phyloP scores from a whole-genome alignment of 2,888 invertebrate genomes.

The Drosophila pseudotakahashii region DNA sequence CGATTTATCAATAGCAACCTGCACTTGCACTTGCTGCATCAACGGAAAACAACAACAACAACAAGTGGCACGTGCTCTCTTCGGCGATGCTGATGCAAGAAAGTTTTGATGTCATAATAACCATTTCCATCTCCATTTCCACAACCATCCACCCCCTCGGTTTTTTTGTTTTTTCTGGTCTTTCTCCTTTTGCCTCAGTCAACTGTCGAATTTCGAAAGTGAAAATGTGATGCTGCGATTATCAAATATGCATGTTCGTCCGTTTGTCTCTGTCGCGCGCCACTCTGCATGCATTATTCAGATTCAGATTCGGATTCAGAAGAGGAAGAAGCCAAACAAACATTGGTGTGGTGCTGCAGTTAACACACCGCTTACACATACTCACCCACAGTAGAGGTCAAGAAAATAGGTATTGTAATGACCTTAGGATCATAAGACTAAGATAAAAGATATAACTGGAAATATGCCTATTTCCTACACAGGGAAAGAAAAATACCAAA shows the following conservation, averaged over 20 bases:
- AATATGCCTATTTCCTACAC: too few species aligned
- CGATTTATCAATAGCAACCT: slow-evolving; percentile 21
- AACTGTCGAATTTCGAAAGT: slow-evolving; percentile 44
- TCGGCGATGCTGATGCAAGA: slow-evolving; percentile 30
- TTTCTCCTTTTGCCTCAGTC: background rate
- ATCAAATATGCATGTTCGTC: slow-evolving; percentile 45
- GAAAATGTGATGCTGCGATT: slow-evolving; percentile 47
- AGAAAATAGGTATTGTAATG: background rate
- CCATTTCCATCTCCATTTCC: slow-evolving; percentile 20
- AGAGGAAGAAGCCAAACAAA: slow-evolving; percentile 33
- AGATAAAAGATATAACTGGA: too few species aligned
- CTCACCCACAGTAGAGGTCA: background rate
- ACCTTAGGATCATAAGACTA: background rate
- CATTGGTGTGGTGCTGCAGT: slow-evolving; percentile 8
- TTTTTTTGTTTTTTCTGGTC: background rate
- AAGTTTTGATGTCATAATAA: slow-evolving; percentile 52
- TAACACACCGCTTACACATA: slow-evolving; percentile 4
- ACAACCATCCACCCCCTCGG: slow-evolving; percentile 10
- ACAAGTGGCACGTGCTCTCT: slow-evolving; percentile 41
- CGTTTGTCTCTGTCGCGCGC: slow-evolving; percentile 18
- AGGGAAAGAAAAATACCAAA: too few species aligned
- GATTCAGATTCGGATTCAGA: slow-evolving; percentile 22
- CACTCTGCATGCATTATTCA: slow-evolving; percentile 45
- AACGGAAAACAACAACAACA: background rate
- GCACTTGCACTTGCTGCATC: slow-evolving; percentile 32